phyloP scores from a whole-genome alignment of 2,113 vertebrate species.

The Dolichallabes microphthalmus region DNA sequence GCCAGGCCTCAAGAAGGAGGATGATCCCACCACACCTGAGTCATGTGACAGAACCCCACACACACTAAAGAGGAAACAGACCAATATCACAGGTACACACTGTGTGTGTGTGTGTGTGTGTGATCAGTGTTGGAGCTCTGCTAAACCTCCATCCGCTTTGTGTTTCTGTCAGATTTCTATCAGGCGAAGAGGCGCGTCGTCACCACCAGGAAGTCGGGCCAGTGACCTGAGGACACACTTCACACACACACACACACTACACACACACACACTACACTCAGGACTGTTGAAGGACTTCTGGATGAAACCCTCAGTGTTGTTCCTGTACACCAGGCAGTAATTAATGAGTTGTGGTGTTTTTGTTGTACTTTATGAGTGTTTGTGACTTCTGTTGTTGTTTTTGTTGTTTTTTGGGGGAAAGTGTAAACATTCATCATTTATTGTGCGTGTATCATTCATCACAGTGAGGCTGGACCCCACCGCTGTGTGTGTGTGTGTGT shows the following conservation, averaged over 20 bases:
- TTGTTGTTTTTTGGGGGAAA: slow-evolving; percentile 26
- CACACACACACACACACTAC: slow-evolving; percentile 25
- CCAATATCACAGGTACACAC: slow-evolving; percentile 17
- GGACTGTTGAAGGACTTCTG: slow-evolving; percentile 48
- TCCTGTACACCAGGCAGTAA: not conserved
- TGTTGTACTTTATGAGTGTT: not conserved
- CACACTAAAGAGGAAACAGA: slow-evolving; percentile 17
- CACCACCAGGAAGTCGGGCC: slow-evolving; percentile 72
- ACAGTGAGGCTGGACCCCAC: no score
- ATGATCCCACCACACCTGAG: not conserved
- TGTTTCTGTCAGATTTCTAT: slow-evolving; percentile 80
- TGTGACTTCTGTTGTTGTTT: not conserved
- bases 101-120: not conserved
- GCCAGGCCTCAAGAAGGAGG: not conserved
- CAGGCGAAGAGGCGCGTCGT: slow-evolving; percentile 77
- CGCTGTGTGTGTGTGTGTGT: no score
- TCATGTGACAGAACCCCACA: not conserved
- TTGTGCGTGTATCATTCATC: not conserved
- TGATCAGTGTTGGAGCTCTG: not conserved
- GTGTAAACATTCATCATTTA: slow-evolving; percentile 1
- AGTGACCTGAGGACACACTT: slow-evolving; percentile 61
- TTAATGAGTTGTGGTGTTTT: not conserved
- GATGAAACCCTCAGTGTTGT: not conserved
- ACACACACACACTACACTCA: slow-evolving; percentile 50
- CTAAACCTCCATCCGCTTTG: not conserved